Evolutionary conservation across 1,140 invertebrate species (phyloP).

Genomic region (Heliconius hermathena): DNA sequence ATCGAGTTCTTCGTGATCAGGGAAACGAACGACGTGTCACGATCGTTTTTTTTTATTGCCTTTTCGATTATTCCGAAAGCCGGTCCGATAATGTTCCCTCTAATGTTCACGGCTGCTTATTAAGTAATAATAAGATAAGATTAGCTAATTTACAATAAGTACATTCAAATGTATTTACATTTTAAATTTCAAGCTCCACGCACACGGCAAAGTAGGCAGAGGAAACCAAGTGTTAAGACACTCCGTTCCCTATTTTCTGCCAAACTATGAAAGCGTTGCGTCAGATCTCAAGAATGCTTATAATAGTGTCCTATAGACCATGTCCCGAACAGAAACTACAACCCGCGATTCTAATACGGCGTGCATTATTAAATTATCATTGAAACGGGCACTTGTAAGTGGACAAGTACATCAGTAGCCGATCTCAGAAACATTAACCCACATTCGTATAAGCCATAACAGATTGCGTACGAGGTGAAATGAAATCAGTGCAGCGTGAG

Average conservation of each 20-base stretch:
- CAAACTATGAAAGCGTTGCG: too few relatives aligned
- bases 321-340: background rate
- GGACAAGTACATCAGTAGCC: constrained; percentile 37
- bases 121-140: constrained; percentile 1
- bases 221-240: too few relatives aligned
- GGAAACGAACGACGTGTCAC: constrained; percentile 17
- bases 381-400: constrained; percentile 20
- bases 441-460: constrained; percentile 65
- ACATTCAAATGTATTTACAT: background rate
- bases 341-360: background rate
- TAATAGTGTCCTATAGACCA: background rate
- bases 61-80: background rate
- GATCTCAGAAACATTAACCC: constrained; percentile 69
- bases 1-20: background rate
- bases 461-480: constrained; percentile 63
- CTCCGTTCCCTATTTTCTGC: too few relatives aligned
- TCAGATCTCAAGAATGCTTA: background rate
- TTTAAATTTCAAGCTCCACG: too few relatives aligned
- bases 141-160: background rate
- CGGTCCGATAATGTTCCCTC: background rate
- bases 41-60: constrained; percentile 15
- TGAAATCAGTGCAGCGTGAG: constrained; percentile 62
- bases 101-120: background rate
- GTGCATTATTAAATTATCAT: constrained; percentile 27
- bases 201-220: too few relatives aligned